Conservation (phyloP, 2,888 invertebrate species). For the Philereme transversata region DNA sequence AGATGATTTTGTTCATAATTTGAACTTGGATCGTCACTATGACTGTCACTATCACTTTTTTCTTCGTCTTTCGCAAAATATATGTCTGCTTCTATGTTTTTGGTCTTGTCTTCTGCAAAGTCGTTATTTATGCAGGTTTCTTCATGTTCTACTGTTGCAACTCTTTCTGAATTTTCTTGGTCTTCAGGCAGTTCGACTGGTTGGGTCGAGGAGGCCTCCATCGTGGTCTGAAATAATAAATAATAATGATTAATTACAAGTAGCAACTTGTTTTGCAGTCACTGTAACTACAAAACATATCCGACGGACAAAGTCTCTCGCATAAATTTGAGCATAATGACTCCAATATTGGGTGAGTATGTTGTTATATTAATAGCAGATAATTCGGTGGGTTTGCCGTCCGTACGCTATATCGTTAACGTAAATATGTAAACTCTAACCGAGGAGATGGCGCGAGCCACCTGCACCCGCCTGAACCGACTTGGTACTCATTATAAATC, state of each 20-base stretch:
- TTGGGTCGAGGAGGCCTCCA: conserved; percentile 50
- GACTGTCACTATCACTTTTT: conserved; percentile 73
- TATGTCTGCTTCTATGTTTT: conserved; percentile 49
- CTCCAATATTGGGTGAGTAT: conserved; percentile 13
- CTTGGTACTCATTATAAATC: conserved; percentile 66
- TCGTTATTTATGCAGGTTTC: conserved; percentile 4
- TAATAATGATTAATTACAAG: conserved; percentile 14
- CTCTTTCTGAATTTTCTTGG: conserved; percentile 33
- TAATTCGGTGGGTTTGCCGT: conserved; percentile 16
- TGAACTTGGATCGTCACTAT: conserved; percentile 71
- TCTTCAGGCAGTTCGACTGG: conserved; percentile 36
- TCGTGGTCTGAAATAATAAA: conserved; percentile 56
- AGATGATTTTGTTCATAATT: conserved; percentile 72
- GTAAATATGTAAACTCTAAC: conserved; percentile 22
- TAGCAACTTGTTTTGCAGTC: not conserved
- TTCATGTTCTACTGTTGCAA: conserved; percentile 35
- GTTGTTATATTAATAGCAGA: conserved; percentile 19
- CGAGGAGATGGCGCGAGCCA: conserved; percentile 47
- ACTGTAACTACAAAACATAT: not conserved
- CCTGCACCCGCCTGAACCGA: conserved; percentile 57
- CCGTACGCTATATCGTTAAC: conserved; percentile 4
- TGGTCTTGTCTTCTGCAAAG: conserved; percentile 28
- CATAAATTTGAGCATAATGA: not conserved
- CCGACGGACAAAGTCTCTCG: not conserved
- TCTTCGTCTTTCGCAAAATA: conserved; percentile 62